These are phyloP conservation scores for Horisme vitalbata DNA, from an alignment of 2,888 invertebrate species.

Conservation along the genomic window DNA sequence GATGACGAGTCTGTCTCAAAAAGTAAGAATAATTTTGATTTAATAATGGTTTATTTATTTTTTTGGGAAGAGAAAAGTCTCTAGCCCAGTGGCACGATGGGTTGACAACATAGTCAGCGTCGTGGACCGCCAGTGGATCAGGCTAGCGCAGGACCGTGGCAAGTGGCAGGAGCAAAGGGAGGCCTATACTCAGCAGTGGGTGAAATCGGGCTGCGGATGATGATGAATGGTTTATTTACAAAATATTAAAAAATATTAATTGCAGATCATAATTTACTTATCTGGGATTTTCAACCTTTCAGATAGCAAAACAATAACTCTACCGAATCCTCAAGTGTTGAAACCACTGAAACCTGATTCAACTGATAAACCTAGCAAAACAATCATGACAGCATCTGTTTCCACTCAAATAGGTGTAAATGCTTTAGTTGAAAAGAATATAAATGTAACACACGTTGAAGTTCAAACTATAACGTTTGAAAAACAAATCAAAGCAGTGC, in stretches of 20 bases:
- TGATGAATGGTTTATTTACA: no score
- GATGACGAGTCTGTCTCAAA: slow-evolving; percentile 57
- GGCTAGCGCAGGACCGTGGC: no score
- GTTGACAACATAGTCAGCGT: no score
- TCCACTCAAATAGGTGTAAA: slow-evolving; percentile 9
- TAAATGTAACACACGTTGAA: slow-evolving; percentile 35
- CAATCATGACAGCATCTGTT: neutral
- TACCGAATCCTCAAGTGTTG: slow-evolving; percentile 54
- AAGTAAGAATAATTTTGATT: no score
- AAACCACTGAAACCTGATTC: slow-evolving; percentile 36
- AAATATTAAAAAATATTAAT: neutral
- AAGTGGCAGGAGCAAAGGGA: no score
- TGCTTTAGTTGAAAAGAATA: slow-evolving; percentile 6
- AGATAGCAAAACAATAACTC: slow-evolving; percentile 64
- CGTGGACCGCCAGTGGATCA: no score
- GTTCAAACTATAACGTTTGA: slow-evolving; percentile 53
- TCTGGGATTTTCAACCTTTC: slow-evolving; percentile 31
- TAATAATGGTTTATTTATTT: no score
- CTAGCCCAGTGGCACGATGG: no score
- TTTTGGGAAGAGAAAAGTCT: no score
- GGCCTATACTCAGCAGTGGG: no score
- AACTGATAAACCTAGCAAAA: slow-evolving; percentile 17
- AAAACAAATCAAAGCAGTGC: slow-evolving; percentile 39
- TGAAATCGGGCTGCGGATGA: no score
- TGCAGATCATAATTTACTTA: neutral